Percentiles rank a stretch among this genome's conserved stretches.
phyloP scores from a whole-genome alignment of 2,888 invertebrate genomes.

The Drosophila ezoana region DNA sequence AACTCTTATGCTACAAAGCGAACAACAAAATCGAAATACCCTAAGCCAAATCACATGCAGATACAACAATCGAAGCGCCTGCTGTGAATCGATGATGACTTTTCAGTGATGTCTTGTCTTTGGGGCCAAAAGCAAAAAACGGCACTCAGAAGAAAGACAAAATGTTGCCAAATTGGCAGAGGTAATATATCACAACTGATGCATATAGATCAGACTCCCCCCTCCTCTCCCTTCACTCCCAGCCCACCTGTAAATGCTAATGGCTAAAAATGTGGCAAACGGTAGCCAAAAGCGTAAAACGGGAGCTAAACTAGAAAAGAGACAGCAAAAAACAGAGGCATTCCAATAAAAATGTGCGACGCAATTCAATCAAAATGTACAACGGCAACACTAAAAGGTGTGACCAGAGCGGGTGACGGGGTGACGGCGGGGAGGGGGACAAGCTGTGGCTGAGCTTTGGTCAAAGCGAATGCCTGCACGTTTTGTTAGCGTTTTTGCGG shows the following conservation, averaged over 20 bases:
- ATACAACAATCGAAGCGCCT: conserved; percentile 9
- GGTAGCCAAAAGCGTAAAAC: conserved; percentile 44
- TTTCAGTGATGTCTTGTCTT: conserved; percentile 14
- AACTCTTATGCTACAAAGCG: not conserved
- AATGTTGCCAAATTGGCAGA: conserved; percentile 47
- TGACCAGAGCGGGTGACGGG: conserved; percentile 10
- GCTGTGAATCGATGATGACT: conserved; percentile 38
- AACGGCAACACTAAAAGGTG: conserved; percentile 42
- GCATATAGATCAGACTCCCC: not conserved
- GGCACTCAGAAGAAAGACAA: conserved; percentile 13
- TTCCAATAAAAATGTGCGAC: conserved; percentile 45
- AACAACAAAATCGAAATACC: not conserved
- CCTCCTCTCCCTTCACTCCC: too few species aligned
- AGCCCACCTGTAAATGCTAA: conserved; percentile 37
- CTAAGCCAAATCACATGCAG: not conserved
- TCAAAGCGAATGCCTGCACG: conserved; percentile 68
- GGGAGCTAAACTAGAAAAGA: conserved; percentile 15
- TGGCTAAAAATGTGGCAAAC: conserved; percentile 40
- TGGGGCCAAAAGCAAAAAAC: not conserved
- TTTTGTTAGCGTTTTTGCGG: conserved; percentile 40
- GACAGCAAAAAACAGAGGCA: conserved; percentile 29
- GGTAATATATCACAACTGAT: conserved; percentile 44
- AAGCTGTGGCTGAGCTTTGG: conserved; percentile 19
- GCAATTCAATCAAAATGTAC: conserved; percentile 64
- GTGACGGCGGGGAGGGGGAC: not conserved